phyloP scores from a whole-genome alignment of 2,888 invertebrate species.

The Cremastobaeus sp. region DNA sequence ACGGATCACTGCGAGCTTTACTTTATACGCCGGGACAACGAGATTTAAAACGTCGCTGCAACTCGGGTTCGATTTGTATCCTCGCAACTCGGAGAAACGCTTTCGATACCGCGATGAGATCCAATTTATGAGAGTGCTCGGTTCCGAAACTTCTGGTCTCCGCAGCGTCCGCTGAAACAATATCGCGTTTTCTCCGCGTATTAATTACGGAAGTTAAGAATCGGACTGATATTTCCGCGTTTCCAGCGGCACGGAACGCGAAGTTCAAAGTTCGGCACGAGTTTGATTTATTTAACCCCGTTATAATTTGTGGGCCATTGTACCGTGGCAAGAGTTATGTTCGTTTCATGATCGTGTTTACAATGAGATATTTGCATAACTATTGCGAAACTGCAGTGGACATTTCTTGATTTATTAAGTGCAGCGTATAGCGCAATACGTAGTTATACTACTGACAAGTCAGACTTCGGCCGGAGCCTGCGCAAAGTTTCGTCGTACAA shows the following conservation, averaged over 20 bases:
- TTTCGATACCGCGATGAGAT: conserved; percentile 31
- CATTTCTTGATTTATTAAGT: conserved; percentile 53
- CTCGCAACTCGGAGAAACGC: conserved; percentile 30
- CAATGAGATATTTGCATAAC: conserved; percentile 35
- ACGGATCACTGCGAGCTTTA: conserved; percentile 34
- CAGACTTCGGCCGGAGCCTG: conserved; percentile 23
- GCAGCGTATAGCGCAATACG: conserved; percentile 41
- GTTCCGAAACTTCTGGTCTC: too few relatives aligned
- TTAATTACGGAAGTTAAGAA: too few relatives aligned
- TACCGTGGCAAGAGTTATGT: too few relatives aligned
- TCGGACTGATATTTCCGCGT: too few relatives aligned
- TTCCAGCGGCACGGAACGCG: too few relatives aligned
- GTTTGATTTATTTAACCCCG: too few relatives aligned
- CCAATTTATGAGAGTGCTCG: conserved; percentile 48
- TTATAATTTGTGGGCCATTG: too few relatives aligned
- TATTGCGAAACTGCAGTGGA: conserved; percentile 30
- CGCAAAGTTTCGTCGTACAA: conserved; percentile 50
- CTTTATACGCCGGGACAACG: conserved; percentile 35
- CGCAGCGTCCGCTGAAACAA: conserved; percentile 16
- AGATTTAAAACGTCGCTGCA: conserved; percentile 37
- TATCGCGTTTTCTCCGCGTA: not conserved
- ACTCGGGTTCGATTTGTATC: conserved; percentile 50
- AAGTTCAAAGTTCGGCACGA: too few relatives aligned
- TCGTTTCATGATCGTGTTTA: conserved; percentile 27
- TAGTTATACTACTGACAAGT: conserved; percentile 49